Evolutionary conservation across 2,888 invertebrate species (phyloP).

Genomic region (Eurois occulta): DNA sequence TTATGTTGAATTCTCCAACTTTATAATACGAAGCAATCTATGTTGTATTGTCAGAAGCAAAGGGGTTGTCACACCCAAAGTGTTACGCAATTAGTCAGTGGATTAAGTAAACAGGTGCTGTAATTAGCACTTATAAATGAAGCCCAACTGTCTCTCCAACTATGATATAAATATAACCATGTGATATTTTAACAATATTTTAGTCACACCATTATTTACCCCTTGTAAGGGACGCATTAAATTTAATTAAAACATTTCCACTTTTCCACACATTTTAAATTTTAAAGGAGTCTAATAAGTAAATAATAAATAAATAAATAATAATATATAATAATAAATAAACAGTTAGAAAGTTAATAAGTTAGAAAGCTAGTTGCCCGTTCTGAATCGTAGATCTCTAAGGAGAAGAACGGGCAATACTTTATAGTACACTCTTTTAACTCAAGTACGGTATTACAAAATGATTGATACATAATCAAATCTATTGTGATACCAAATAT

Average conservation of each 20-base stretch:
- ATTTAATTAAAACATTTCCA: background rate
- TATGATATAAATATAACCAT: background rate
- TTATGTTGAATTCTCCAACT: too few relatives aligned
- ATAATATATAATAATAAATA: too few relatives aligned
- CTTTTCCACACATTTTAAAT: background rate
- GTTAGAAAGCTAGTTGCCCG: background rate
- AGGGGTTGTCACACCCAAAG: background rate
- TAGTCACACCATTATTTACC: background rate
- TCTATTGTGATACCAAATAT: background rate
- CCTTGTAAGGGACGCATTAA: background rate
- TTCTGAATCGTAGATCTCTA: background rate
- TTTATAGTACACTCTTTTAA: background rate
- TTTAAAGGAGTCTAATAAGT: background rate
- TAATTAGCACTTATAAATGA: conserved; percentile 1
- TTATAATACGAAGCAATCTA: too few relatives aligned
- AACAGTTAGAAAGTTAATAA: background rate
- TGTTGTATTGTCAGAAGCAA: too few relatives aligned
- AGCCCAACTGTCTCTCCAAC: background rate
- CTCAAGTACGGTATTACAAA: background rate
- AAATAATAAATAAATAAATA: too few relatives aligned
- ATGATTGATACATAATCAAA: background rate
- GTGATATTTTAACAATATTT: background rate
- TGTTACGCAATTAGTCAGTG: background rate
- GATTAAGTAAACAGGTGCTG: background rate
- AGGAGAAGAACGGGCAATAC: background rate